Evolutionary conservation across 2,113 vertebrate species (phyloP).

Genomic region (Recurvirostra avosetta): DNA sequence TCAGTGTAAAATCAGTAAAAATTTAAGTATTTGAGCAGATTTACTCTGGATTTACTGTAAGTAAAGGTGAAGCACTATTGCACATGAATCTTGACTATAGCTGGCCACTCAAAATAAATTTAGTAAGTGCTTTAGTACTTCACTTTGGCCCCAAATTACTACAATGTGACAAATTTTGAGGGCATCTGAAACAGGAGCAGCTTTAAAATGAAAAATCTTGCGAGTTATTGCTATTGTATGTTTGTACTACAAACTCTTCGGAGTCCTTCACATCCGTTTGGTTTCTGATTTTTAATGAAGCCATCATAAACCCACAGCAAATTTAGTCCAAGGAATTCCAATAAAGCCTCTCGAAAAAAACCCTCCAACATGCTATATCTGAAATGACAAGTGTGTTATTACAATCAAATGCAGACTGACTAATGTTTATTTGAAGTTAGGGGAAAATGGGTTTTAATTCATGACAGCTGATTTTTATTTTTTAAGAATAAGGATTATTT

Average conservation of each 20-base stretch:
- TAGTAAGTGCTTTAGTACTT: neutral
- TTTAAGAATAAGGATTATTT: conserved; percentile 12
- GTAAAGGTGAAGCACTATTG: neutral
- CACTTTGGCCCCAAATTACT: neutral
- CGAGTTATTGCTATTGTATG: neutral
- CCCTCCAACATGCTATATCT: neutral
- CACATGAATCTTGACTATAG: neutral
- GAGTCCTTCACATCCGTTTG: neutral
- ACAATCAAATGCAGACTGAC: conserved; percentile 24
- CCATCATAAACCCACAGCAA: neutral
- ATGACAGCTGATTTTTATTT: conserved; percentile 12
- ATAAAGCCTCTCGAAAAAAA: neutral
- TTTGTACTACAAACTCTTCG: neutral
- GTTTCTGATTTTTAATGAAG: conserved; percentile 47
- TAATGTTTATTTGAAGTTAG: conserved; percentile 46
- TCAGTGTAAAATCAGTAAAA: neutral
- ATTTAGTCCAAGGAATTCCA: conserved; percentile 33
- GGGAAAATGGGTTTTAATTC: conserved; percentile 40
- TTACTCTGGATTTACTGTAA: neutral
- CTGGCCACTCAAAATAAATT: neutral
- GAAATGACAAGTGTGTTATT: conserved; percentile 16
- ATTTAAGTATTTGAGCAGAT: neutral
- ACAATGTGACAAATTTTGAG: neutral
- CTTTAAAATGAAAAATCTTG: neutral
- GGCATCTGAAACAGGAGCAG: neutral